Base-by-base conservation (phyloP, 2,888 invertebrate species). In the Petrolisthes cinctipes region DNA sequence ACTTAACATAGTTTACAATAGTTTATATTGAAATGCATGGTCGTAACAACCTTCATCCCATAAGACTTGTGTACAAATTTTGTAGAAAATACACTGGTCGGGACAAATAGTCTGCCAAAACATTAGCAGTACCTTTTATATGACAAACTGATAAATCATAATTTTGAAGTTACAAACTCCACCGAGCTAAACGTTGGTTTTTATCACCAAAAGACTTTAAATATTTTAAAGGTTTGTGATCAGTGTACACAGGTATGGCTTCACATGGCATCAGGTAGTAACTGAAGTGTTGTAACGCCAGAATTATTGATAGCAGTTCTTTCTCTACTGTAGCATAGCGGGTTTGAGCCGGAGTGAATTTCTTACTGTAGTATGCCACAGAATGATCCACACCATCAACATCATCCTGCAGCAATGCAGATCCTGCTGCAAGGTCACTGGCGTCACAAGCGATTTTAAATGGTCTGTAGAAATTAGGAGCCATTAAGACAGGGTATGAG, bases 391-490 rank as follows among this genome's bases (percentile, higher is more conserved):
- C n/a, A 20, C 23, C 73, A 7, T 73, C 17, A 20, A 17, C 73
- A 73, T 73, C 73, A 1, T 73, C 73, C n/a, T 73, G 73, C 73
- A 73, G 23, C 73, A 73, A 20, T 7, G n/a, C 73, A 20, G n/a
- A 17, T 7, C n/a, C 73, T 7, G 23, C 73, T 20, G 17, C 73
- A n/a, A 7, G 7, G 20, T 73, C 73, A 20, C 73, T 73, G 7
- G 73, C 73, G 20, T 73, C 73, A 20, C 14, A 11, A 20, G 73
- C 73, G 7, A 73, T 17, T n/a, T 73, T 73, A 73, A 73, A 73
- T n/a, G 73, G 73, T 20, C n/a, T 73, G 7, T 11, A 11, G n/a
- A 73, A 73, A 73, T 73, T 73, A n/a, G 73, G 73, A 20, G 73
- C n/a, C 14, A 7, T n/a, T 11, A 73, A n/a, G 1, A 73, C 2